Evolutionary conservation across 2,888 invertebrate genomes (phyloP).

Genomic region (Ellobium chinense): DNA sequence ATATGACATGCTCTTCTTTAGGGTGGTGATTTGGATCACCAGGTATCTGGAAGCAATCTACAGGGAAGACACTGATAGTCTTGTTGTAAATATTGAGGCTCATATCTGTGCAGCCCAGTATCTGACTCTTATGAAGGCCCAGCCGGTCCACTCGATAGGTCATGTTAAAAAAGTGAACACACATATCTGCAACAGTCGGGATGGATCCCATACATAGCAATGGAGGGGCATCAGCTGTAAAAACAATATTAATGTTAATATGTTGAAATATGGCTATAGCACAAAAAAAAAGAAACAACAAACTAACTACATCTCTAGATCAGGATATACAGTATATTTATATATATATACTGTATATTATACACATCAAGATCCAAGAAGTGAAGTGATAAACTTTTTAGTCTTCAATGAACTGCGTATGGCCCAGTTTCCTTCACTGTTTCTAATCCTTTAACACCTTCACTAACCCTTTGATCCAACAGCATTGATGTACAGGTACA

Average conservation of each 20-base stretch:
- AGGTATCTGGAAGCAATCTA: slow-evolving; percentile 73
- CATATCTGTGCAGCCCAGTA: slow-evolving; percentile 67
- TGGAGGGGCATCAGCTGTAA: slow-evolving; percentile 70
- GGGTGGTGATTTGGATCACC: slow-evolving; percentile 56
- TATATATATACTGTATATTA: no score
- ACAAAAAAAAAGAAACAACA: no score
- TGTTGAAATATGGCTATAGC: neutral
- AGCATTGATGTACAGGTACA: no score
- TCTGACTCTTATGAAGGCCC: slow-evolving; percentile 68
- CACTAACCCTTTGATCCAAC: no score
- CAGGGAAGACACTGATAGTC: slow-evolving; percentile 68
- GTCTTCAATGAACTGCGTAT: no score
- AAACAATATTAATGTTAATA: neutral
- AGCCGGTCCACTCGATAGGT: slow-evolving; percentile 65
- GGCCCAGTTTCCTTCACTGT: no score
- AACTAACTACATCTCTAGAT: no score
- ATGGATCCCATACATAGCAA: slow-evolving; percentile 68
- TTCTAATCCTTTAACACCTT: no score
- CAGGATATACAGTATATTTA: no score
- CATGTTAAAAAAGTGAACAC: slow-evolving; percentile 69
- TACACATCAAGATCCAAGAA: no score
- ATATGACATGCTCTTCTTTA: slow-evolving; percentile 33
- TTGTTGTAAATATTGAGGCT: slow-evolving; percentile 67
- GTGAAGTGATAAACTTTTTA: no score
- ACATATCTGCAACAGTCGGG: slow-evolving; percentile 67